Percentiles rank a stretch among this genome's conserved stretches.
Conservation (phyloP, 2,113 vertebrate species). For the Thamnophis sirtalis region DNA sequence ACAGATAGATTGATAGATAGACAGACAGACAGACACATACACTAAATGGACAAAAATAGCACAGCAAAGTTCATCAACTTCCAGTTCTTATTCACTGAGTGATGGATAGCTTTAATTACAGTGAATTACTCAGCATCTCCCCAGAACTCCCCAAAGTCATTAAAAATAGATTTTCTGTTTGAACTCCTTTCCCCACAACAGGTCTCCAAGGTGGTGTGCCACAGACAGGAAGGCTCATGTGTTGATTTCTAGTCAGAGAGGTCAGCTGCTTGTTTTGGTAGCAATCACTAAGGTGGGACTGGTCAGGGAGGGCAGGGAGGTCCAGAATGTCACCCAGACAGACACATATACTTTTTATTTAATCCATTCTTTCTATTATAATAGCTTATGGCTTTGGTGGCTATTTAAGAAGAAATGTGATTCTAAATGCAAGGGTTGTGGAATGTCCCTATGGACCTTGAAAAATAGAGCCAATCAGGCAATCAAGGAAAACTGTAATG, state of each 20-base stretch:
- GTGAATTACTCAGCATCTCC: slow-evolving; percentile 73
- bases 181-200: slow-evolving; percentile 60
- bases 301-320: background rate
- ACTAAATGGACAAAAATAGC: slow-evolving; percentile 47
- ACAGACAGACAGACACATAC: no score
- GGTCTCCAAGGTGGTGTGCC: slow-evolving; percentile 72
- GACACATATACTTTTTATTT: background rate
- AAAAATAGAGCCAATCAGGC: slow-evolving; percentile 34
- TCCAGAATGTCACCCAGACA: background rate
- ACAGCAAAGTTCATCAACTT: slow-evolving; percentile 71
- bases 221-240: slow-evolving; percentile 60
- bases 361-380: background rate
- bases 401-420: background rate
- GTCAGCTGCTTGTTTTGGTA: slow-evolving; percentile 64
- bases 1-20: no score
- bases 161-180: slow-evolving; percentile 87
- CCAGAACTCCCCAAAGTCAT: slow-evolving; percentile 79
- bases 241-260: slow-evolving; percentile 68
- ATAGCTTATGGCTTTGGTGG: slow-evolving; percentile 13
- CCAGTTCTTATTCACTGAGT: slow-evolving; percentile 65
- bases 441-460: slow-evolving; percentile 32
- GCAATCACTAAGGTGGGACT: slow-evolving; percentile 49
- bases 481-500: slow-evolving; percentile 32
- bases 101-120: slow-evolving; percentile 93
- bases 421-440: slow-evolving; percentile 15